These are phyloP conservation scores for Dryobates pubescens DNA, from an alignment of 2,797 vertebrate species.

Conservation along the genomic window DNA sequence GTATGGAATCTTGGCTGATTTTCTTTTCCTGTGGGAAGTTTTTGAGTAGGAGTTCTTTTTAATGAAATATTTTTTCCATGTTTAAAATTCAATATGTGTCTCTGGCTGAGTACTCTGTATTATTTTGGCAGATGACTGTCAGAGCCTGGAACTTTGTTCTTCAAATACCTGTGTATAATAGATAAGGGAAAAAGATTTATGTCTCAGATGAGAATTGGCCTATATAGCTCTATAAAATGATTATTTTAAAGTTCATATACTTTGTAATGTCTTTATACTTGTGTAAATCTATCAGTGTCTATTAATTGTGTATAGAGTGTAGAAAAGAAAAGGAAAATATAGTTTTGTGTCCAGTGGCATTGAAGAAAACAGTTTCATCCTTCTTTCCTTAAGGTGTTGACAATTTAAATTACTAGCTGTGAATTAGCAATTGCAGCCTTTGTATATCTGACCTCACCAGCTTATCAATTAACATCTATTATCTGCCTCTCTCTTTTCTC, in stretches of 20 bases:
- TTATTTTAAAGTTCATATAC: background rate
- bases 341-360: background rate
- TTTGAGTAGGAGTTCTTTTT: background rate
- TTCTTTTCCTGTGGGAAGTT: background rate
- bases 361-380: background rate
- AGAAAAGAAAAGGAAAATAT: background rate
- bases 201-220: background rate
- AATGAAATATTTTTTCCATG: no score
- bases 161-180: background rate
- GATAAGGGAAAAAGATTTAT: background rate
- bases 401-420: background rate
- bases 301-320: background rate
- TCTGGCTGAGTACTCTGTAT: background rate
- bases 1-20: background rate
- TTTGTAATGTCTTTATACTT: background rate
- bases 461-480: background rate
- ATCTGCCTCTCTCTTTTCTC: background rate
- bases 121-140: background rate
- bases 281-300: background rate
- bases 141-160: background rate
- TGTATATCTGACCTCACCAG: background rate
- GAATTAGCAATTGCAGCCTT: background rate
- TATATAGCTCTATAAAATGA: background rate
- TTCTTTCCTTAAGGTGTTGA: background rate
- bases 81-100: background rate